phyloP scores from a whole-genome alignment of 1,140 invertebrate species.

The Eupeodes corollae region DNA sequence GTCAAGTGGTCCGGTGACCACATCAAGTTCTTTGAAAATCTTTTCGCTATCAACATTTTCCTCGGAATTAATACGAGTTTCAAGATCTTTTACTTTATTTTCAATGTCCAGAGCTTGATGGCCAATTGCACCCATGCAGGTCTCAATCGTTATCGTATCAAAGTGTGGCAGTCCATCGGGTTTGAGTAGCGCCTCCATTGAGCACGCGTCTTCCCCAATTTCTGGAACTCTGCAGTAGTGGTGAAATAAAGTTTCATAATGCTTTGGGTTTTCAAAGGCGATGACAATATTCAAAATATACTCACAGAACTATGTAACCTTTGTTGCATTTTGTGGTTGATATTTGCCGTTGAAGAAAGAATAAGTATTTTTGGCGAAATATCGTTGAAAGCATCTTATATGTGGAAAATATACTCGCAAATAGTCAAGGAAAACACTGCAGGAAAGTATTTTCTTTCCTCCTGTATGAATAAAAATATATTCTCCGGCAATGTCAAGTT shows the following conservation, averaged over 20 bases:
- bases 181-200: slow-evolving; percentile 62
- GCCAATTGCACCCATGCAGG: slow-evolving; percentile 68
- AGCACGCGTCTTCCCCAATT: slow-evolving; percentile 67
- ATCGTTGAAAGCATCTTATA: too few species aligned
- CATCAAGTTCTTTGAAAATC: slow-evolving; percentile 68
- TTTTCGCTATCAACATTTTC: slow-evolving; percentile 47
- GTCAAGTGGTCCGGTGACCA: slow-evolving; percentile 56
- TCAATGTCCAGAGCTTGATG: slow-evolving; percentile 76
- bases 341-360: neutral
- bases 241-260: neutral
- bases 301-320: slow-evolving; percentile 35
- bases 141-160: slow-evolving; percentile 65
- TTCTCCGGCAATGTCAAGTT: too few species aligned
- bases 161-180: slow-evolving; percentile 66
- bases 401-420: too few species aligned
- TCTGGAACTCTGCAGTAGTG: slow-evolving; percentile 62
- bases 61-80: slow-evolving; percentile 22
- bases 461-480: too few species aligned
- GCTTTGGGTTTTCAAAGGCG: neutral
- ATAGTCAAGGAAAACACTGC: too few species aligned
- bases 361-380: too few species aligned
- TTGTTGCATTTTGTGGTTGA: neutral
- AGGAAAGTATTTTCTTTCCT: too few species aligned
- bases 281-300: neutral
- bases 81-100: slow-evolving; percentile 48